Base-by-base conservation (phyloP, 2,113 vertebrate species). In the Ophthalmotilapia sp. region DNA sequence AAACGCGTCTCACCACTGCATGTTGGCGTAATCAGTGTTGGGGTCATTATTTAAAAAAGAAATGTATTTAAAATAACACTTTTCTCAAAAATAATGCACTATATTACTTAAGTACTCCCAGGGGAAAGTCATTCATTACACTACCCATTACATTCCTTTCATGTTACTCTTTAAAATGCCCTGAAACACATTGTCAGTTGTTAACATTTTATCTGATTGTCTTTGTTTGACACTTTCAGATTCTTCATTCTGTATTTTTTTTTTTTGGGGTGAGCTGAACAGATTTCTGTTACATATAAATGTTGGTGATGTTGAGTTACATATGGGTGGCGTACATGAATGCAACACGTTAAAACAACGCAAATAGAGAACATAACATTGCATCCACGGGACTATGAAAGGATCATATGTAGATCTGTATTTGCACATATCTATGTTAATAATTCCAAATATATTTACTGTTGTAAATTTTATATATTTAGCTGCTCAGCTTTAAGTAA, bases 41-140 rank as follows among this genome's bases (percentile, higher is more conserved):
- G 58, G 58, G 58, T 62, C 60, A 36, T 65, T 65, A 36, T 65
- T 65, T 65, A 7, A 65, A 36, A 65, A 65, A n/a, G 31, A 62
- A 65, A 12, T 0, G 3, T n/a, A 36, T 62, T 62, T 1, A 36
- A 36, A 11, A 62, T 2, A 12, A 62, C 0, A 0, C 31, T n/a
- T 65, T 65, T 65, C 31, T 65, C 6, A 65, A 65, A 65, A 36
- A 36, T 65, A 7, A 36, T 65, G 60, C 60, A 36, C 31, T 36
- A 65, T 36, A 36, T 65, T 65, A 65, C 31, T 65, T n/a, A n/a
- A 36, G 17, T 36, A 36, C 9, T 65, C 9, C 17, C 31, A 36
- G 60, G 60, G n/a, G 4, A 65, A 36, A 65, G 9, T 65, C 1
- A 36, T 65, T 65, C 17, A 2, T 36, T 65, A 36, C 60, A 62